Base-by-base conservation (phyloP, 2,113 vertebrate genomes). In the Sarotherodon lohbergeri region DNA sequence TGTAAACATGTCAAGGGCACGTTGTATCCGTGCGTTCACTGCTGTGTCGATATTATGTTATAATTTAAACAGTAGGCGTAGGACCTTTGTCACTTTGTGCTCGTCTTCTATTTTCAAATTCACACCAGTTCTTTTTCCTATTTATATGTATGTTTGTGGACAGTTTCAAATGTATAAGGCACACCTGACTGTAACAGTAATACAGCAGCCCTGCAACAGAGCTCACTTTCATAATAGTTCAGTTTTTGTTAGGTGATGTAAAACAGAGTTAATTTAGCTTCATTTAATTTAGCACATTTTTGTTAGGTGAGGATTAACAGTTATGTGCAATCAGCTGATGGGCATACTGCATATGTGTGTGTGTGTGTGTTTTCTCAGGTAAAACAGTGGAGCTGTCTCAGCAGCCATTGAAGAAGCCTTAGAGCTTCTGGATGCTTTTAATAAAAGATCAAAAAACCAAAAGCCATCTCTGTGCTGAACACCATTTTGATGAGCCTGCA, bases 391-490 rank as follows among this genome's bases (percentile, higher is more conserved):
- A 32, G 27, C 57, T 6, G 27, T 32, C 8, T 32, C 57, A 32
- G 57, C 0, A 1, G 27, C 57, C 1, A 1, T 0, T 17, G 5
- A 32, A 61, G 14, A 17, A 61, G 57, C 1, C 27, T 61, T 17
- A 59, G 27, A 6, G 57, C 2, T 61, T 2, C 14, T 61, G 3
- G 57, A 32, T 27, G 57, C 57, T 61, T 61, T 61, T 61, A 32
- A 61, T 32, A 17, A 2, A 61, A 61, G 57, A 61, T 32, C 57
- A 61, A 61, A 14, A 32, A 14, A 61, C 14, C 57, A 61, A 0
- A 61, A 0, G 27, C 27, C 0, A 61, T 61, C 57, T 17, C 27
- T 61, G 13, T 12, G 14, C 24, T 0, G 12, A 57, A 57, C 0
- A 5, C 29, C 57, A 61, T 61, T 61, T 61, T 61, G 27, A 61